Conservation (phyloP, 23 tunicate genomes). For the Corella eumyota region DNA sequence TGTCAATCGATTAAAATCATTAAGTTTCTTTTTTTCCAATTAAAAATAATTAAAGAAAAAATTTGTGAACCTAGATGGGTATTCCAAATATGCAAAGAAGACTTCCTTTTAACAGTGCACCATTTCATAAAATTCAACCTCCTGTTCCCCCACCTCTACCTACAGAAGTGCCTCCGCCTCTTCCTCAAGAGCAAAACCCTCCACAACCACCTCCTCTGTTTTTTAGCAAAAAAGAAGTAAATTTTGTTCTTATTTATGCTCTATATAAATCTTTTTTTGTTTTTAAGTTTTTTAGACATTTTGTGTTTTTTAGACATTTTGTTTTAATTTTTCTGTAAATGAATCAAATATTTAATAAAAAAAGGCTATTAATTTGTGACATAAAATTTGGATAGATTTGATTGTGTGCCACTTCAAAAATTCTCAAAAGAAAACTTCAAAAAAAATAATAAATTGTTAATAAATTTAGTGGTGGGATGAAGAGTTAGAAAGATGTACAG, state of each 20-base stretch:
- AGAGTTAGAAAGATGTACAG: conserved; percentile 34
- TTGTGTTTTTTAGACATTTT: not conserved
- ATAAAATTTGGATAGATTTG: no score
- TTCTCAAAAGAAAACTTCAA: not conserved
- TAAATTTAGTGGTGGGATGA: conserved; percentile 64
- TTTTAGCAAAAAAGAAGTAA: conserved; percentile 35
- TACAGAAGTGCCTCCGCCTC: conserved; percentile 44
- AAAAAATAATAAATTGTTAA: not conserved
- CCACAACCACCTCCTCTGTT: conserved; percentile 43
- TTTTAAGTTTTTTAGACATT: not conserved
- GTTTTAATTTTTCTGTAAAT: not conserved
- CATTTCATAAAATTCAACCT: conserved; percentile 1
- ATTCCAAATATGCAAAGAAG: no score
- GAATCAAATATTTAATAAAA: not conserved
- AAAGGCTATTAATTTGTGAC: no score
- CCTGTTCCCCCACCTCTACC: conserved; percentile 30
- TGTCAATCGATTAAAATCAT: no score
- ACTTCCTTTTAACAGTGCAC: no score
- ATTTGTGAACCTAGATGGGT: no score
- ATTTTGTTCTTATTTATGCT: not conserved
- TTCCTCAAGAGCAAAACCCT: conserved; percentile 29
- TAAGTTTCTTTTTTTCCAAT: no score
- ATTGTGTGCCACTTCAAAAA: no score
- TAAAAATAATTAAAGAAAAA: no score
- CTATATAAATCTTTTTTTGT: not conserved